Evolutionary conservation across 2,797 vertebrate genomes (phyloP), one percentile per base, ranked within the genome.

Genomic region (Pipistrellus nathusii): DNA sequence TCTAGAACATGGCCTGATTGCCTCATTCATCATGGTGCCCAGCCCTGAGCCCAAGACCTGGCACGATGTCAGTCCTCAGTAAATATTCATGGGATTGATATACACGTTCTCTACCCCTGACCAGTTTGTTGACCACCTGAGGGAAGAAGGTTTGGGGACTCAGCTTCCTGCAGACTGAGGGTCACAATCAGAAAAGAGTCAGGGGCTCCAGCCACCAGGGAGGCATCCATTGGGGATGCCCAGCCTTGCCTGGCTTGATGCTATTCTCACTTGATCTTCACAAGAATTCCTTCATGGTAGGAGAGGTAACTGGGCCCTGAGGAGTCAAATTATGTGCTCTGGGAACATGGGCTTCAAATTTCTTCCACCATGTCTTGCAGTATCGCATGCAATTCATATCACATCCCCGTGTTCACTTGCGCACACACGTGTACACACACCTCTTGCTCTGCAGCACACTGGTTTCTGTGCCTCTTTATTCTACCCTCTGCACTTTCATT

Each of bases 351-450:
- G 55, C 27, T 30, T 53, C 6, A n/a, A 44, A 41, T 48, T 14
- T 53, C 73, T 46, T 18, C 4, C 41, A 66, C 5, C 2, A 6
- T 0, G 0, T 80, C n/a, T 25, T 7, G 0, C 1, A 12, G n/a
- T 32, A 30, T 55, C 2, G 8, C 13, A 2, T 6, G 53, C 21
- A 10, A 11, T 46, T 69, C 41, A 15, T 7, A 5, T n/a, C 48
- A 41, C 30, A 32, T 15, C 25, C 71, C 17, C 0, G 8, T 0
- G 30, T 38, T 20, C 30, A 4, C 25, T 27, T 17, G 21, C 2
- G 1, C 1, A 9, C 21, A 12, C 41, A 15, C 0, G 1, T 13
- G 62, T 2, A 3, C 27, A 5, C 48, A 14, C 6, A 3, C 21
- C 14, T 25, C n/a, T 38, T n/a, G 6, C 76, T 15, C 41, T 35